Evolutionary conservation across 2,888 invertebrate species (phyloP), one percentile per base, ranked within the genome.

Genomic region (Xanthostigma xanthostigma): DNA sequence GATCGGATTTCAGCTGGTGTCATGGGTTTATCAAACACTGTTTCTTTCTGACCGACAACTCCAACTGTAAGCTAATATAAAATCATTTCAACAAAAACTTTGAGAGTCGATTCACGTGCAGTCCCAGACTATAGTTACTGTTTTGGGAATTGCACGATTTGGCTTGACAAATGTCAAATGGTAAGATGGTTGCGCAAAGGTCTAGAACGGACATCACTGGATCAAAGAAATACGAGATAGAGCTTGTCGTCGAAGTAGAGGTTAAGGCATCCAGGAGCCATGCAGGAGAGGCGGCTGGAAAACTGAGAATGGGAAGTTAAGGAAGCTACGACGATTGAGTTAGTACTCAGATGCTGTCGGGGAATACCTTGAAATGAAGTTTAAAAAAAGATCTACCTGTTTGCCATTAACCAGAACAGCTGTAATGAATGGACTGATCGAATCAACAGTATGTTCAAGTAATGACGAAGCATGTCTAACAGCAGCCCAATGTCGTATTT

Each of bases 351-450:
- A 17, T 17, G 17, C 17, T 2, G 17, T 17, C 17, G 17, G 3
- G 17, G 4, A 17, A 17, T 17, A 17, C 2, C 17, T 17, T 17
- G 17, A 17, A 17, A 17, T 17, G 17, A 17, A 3, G 4, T 3
- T 17, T 27, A 6, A 27, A 27, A 27, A 27, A 27, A 27, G 27
- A 6, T 6, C 56, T 59, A 90, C 91, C 78, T 96, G 95, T 68
- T 97, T 98, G 53, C 97, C 97, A 67, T 94, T 89, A 40, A 98
- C 98, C 44, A 98, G 76, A 55, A 98, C 90, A 38, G 93, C 91
- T 40, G 98, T 98, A 59, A 98, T 94, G 62, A 94, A 95, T 6
- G 98, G 98, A 67, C 95, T 95, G 60, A 98, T 90, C 54, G 94
- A 94, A 70, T 98, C 97, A 9, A 97, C 96, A 49, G 92, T 86